A percentile compares a stretch with the other conserved stretches of the same genome.
Evolutionary conservation across 1,140 invertebrate genomes (phyloP).

Genomic region (Metopolophium dirhodum): DNA sequence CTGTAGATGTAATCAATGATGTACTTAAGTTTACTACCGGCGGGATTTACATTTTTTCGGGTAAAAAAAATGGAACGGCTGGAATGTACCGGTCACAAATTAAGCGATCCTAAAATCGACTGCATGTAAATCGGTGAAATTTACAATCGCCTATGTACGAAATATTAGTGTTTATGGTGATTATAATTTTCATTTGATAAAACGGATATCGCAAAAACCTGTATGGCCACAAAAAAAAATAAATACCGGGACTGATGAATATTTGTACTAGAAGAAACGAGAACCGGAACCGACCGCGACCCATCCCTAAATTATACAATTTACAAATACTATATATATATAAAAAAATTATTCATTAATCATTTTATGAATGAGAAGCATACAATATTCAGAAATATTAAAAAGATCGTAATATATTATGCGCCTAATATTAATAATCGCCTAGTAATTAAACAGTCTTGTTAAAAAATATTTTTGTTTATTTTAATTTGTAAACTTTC

Average conservation of each 20-base stretch:
- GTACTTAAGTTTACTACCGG: not conserved
- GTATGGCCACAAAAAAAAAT: not conserved
- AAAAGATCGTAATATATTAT: not conserved
- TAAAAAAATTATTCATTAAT: not conserved
- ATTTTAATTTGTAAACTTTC: not conserved
- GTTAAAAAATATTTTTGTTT: not conserved
- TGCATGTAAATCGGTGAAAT: not conserved
- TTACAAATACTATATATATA: not conserved
- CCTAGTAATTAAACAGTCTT: not conserved
- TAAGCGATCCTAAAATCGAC: not conserved
- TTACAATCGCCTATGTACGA: not conserved
- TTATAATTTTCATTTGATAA: not conserved
- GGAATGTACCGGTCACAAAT: not conserved
- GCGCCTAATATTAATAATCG: not conserved
- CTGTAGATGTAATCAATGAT: too few relatives aligned
- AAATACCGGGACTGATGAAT: not conserved
- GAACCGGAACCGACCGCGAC: not conserved
- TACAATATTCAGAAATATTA: not conserved
- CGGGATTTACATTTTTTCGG: not conserved
- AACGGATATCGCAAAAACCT: not conserved
- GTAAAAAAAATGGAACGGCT: not conserved
- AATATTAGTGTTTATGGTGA: not conserved
- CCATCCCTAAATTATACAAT: not conserved
- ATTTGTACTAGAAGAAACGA: not conserved
- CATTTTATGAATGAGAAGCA: not conserved